Evolutionary conservation across 1,140 invertebrate species (phyloP).

Genomic region (Scylla paramamosain): DNA sequence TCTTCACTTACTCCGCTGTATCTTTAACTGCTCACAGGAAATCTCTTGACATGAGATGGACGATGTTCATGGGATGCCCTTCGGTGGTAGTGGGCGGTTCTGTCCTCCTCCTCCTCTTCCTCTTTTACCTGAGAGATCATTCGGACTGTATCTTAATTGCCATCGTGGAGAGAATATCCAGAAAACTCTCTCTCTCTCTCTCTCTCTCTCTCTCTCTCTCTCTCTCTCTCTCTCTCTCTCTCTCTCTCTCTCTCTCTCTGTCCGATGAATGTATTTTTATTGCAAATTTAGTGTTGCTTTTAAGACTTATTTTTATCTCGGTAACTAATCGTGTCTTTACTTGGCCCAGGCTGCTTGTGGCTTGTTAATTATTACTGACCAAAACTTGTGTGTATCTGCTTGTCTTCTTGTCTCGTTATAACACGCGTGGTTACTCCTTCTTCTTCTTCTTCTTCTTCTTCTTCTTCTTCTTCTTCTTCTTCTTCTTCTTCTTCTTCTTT

Average conservation of each 20-base stretch:
- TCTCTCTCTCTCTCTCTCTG: background rate
- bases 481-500: too few relatives aligned
- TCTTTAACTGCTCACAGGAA: background rate
- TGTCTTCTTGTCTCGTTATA: too few relatives aligned
- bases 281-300: too few relatives aligned
- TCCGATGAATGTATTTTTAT: too few relatives aligned
- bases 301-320: too few relatives aligned
- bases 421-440: too few relatives aligned
- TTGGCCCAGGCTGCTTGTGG: too few relatives aligned
- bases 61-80: background rate
- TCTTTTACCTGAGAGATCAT: background rate
- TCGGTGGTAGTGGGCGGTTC: background rate
- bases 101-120: background rate
- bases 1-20: background rate
- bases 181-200: conserved; percentile 2
- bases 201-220: conserved; percentile 20
- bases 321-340: too few relatives aligned
- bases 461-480: too few relatives aligned
- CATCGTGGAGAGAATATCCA: conserved; percentile 4
- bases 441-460: too few relatives aligned
- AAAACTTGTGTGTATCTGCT: too few relatives aligned
- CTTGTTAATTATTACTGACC: too few relatives aligned
- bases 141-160: conserved; percentile 22
- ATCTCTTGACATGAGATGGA: background rate
- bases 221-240: conserved; percentile 1